Evolutionary conservation across 2,797 vertebrate genomes (phyloP).

Genomic region (Sebastes vulpes): DNA sequence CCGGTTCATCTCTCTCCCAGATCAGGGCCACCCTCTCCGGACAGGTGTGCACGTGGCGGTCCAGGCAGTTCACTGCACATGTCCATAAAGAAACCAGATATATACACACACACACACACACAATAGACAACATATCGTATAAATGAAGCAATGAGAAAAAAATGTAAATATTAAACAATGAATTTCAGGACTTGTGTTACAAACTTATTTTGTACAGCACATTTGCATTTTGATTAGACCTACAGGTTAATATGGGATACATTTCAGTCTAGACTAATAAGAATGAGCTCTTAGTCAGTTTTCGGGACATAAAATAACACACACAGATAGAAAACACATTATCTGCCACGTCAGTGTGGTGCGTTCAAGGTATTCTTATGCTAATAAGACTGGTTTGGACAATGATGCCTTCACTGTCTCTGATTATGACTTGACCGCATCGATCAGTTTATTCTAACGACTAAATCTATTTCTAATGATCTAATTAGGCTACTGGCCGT

Average conservation of each 20-base stretch:
- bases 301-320: not conserved
- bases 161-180: not conserved
- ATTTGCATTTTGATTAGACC: not conserved
- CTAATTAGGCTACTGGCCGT: rapidly evolving
- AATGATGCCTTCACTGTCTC: not conserved
- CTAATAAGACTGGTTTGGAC: not conserved
- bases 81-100: not conserved
- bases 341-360: not conserved
- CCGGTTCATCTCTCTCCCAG: constrained; percentile 95
- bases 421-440: not conserved
- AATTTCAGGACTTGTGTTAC: not conserved
- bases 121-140: not conserved
- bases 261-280: not conserved
- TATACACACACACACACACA: no score
- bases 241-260: no score
- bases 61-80: constrained; percentile 94
- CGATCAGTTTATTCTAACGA: not conserved
- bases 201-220: not conserved
- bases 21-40: constrained; percentile 93
- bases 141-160: not conserved
- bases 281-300: not conserved
- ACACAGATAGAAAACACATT: not conserved
- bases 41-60: constrained; percentile 89
- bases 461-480: not conserved
- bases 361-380: not conserved